Evolutionary conservation across 2,113 vertebrate species (phyloP), one percentile per base, ranked within the genome.

Genomic region (Leptosomus discolor): DNA sequence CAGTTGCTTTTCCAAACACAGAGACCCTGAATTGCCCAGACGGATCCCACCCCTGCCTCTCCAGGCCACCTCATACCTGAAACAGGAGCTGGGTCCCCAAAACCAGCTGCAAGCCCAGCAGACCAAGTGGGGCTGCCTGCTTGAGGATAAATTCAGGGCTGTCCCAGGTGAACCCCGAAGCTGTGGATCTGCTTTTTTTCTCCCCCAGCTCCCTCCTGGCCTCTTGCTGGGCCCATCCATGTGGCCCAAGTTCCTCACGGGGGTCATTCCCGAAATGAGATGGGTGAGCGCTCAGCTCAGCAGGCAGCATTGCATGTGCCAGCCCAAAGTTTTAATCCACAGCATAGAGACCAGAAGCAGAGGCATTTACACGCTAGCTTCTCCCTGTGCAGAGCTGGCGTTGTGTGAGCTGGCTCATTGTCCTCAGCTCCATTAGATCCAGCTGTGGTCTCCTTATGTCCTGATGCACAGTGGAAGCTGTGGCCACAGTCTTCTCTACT

Each of bases 11-110:
- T 61, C 36, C 73, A 74, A 69, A 69, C 27, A 60, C 37, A 26
- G 0, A 1, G 19, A 85, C 46, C 19, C 24, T 2, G 0, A 30
- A 63, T 78, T 78, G 82, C 41, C 50, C 1, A 1, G 10, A 21
- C 3, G 2, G 41, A 61, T 70, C 58, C 39, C 37, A n/a, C 3
- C 5, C 17, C n/a, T 73, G 23, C 5, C 7, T 19, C 15, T 15
- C 3, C n/a, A 54, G 22, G 11, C 41, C 21, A 39, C 17, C 27
- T 73, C 69, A 81, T 22, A 57, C 10, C 29, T 68, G 32, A 41
- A n/a, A 18, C 17, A 58, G 67, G 13, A 71, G 23, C 21, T 43
- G 45, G 5, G n/a, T 67, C 48, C 39, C 29, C 48, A 12, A 88
- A 83, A 54, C 6, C 51, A 67, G 65, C 8, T 3, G 0, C 27